Conservation (phyloP, 1,140 invertebrate species). For the Drosophila guanche region DNA sequence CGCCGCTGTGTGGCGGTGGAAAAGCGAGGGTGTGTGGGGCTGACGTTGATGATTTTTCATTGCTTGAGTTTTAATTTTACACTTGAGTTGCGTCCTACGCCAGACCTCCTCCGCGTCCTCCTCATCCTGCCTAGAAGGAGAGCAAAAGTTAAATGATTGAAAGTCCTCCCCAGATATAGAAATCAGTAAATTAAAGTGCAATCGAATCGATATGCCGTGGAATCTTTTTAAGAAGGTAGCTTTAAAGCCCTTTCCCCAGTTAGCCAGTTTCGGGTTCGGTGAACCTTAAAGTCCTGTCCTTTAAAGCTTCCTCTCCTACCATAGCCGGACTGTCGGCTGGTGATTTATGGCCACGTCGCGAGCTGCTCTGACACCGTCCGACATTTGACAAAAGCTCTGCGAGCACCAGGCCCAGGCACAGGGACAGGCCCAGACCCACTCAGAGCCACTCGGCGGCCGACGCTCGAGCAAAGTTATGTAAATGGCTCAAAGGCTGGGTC, state of each 20-base stretch:
- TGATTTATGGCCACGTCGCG: conserved; percentile 76
- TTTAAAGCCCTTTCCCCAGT: conserved; percentile 9
- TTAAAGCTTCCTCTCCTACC: conserved; percentile 26
- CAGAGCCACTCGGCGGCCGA: conserved; percentile 1
- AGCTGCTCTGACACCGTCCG: conserved; percentile 74
- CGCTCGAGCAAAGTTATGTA: conserved; percentile 46
- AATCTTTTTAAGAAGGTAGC: neutral
- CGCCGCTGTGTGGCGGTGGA: conserved; percentile 25
- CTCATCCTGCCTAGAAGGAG: neutral
- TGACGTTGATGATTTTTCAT: conserved; percentile 83
- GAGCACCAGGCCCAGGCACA: conserved; percentile 8
- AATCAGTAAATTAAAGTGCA: conserved; percentile 46
- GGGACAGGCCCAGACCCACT: neutral
- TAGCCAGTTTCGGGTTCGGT: conserved; percentile 39
- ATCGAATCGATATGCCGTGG: conserved; percentile 26
- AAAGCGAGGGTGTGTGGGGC: conserved; percentile 21
- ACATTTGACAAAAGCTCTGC: conserved; percentile 78
- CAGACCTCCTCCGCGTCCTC: conserved; percentile 19
- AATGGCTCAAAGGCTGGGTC: conserved; percentile 63
- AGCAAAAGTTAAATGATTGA: conserved; percentile 25
- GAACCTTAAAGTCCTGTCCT: conserved; percentile 52
- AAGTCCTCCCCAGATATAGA: conserved; percentile 5
- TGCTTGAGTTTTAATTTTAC: conserved; percentile 83
- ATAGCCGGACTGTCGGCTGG: conserved; percentile 41
- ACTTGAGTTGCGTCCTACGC: conserved; percentile 76